Base-by-base conservation (phyloP, 2,888 invertebrate species). In the Osedax frankpressi region DNA sequence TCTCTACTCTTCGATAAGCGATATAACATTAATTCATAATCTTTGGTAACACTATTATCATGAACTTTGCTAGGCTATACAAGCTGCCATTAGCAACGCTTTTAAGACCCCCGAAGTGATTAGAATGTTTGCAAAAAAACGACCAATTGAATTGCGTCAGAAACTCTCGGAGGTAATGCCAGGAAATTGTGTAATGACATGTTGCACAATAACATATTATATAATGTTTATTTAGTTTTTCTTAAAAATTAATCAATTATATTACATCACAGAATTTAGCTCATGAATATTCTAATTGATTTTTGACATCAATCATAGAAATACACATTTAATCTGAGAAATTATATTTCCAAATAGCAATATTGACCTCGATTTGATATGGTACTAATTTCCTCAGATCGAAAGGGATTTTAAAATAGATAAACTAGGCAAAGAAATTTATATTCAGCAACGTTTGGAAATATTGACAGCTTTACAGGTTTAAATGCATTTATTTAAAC, bases 101-200 rank as follows among this genome's bases (percentile, higher is more conserved):
- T 90, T 90, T 81, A 87, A 89, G 83, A 90, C 90, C 0, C 90
- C 90, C 2, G 90, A 90, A 81, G 89, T 90, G 0, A 90, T 90
- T 62, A 84, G 88, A 79, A 86, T 90, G 83, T 90, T 90, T 86
- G 90, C 89, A 0, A 88, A 88, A 80, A 88, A 89, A 77, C 89
- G 90, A 80, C 89, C 90, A 1, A 87, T 87, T 67, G 88, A 89
- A 79, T 84, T 90, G 71, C 82, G 89, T 74, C 86, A 88, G 77
- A 86, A 88, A 78, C 81, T 90, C 26, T 80, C 84, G 19, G 85
- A 87, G 79, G 86, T 90, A 76, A 29, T 69, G 1, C 11, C 28
- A 11, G 65, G 28, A 65, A 28, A 24, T 65, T 28, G 1, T n/a
- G n/a, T n/a, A n/a, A n/a, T n/a, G n/a, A n/a, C n/a, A n/a, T n/a